Percentiles rank a stretch among this genome's conserved stretches.
phyloP scores from a whole-genome alignment of 2,113 vertebrate species.

The Noturus placidus region DNA sequence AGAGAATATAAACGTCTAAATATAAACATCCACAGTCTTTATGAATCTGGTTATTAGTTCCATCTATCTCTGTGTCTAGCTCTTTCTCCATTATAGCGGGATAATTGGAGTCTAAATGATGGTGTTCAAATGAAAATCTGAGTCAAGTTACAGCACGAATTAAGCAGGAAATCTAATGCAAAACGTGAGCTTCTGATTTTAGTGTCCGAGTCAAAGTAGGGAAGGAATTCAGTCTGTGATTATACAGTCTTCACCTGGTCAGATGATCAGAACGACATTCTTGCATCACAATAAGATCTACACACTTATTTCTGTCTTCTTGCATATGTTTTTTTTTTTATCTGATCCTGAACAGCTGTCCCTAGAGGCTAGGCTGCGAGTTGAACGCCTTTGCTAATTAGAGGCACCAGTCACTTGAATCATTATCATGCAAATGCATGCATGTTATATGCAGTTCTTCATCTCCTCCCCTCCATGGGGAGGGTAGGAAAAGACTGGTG shows the following conservation, averaged over 20 bases:
- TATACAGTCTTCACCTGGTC: not conserved
- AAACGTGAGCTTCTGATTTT: not conserved
- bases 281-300: not conserved
- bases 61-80: constrained; percentile 22
- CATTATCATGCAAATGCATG: constrained; percentile 79
- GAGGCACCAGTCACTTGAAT: constrained; percentile 56
- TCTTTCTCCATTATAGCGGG: not conserved
- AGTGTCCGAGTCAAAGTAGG: not conserved
- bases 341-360: constrained; percentile 43
- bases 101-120: constrained; percentile 38
- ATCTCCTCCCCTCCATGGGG: constrained; percentile 17
- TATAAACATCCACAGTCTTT: constrained; percentile 2
- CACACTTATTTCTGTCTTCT: not conserved
- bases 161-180: not conserved
- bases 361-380: constrained; percentile 55
- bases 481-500: constrained; percentile 55
- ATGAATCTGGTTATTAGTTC: constrained; percentile 28
- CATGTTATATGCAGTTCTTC: constrained; percentile 54
- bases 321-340: constrained; percentile 12
- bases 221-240: not conserved
- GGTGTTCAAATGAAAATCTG: constrained; percentile 1
- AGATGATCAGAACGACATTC: not conserved
- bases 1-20: too few species aligned
- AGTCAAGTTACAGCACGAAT: constrained; percentile 1
- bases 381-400: constrained; percentile 54